Evolutionary conservation across 2,888 invertebrate genomes (phyloP).

Genomic region (Dichetophora obliterata): DNA sequence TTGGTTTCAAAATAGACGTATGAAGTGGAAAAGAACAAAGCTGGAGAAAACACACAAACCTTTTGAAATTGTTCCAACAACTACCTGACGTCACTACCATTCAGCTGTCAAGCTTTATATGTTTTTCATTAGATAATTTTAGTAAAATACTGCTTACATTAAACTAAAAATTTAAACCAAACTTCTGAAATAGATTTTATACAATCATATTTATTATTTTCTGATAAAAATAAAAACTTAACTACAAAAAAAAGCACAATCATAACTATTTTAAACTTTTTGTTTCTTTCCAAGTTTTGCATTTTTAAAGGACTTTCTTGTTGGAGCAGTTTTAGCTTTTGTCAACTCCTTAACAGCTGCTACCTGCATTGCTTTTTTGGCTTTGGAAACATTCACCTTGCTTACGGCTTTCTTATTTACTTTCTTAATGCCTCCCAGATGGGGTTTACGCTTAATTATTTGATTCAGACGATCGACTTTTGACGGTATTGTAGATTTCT

Average conservation of each 20-base stretch:
- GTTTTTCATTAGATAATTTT: not conserved
- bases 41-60: slow-evolving; percentile 67
- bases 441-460: slow-evolving; percentile 60
- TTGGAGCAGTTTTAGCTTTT: slow-evolving; percentile 48
- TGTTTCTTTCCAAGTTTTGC: slow-evolving; percentile 52
- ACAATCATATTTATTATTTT: not conserved
- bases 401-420: slow-evolving; percentile 49
- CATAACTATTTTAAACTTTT: slow-evolving; percentile 46
- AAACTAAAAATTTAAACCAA: not conserved
- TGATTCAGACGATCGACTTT: slow-evolving; percentile 57
- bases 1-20: slow-evolving; percentile 88
- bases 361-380: slow-evolving; percentile 52
- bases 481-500: slow-evolving; percentile 45
- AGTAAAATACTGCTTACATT: not conserved
- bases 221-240: slow-evolving; percentile 5
- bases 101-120: not conserved
- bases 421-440: slow-evolving; percentile 61
- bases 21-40: slow-evolving; percentile 87
- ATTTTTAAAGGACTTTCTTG: slow-evolving; percentile 48
- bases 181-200: not conserved
- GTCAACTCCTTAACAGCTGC: slow-evolving; percentile 60
- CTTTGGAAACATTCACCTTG: slow-evolving; percentile 41
- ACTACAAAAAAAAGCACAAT: slow-evolving; percentile 24
- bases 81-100: not conserved
- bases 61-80: not conserved